Base-by-base conservation (phyloP, 1,140 invertebrate species). In the Drosophila pectinifera region DNA sequence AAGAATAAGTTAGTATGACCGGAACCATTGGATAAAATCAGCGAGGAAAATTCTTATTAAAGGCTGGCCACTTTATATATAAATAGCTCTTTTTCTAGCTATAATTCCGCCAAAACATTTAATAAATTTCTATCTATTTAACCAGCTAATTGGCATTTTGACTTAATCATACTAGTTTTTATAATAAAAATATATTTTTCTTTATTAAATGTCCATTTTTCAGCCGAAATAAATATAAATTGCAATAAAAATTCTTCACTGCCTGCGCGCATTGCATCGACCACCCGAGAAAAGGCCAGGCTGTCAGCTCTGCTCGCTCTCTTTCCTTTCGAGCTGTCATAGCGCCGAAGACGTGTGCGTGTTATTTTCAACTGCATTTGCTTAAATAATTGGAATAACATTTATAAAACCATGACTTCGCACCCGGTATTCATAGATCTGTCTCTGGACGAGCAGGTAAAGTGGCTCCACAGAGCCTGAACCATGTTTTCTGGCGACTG, bases 341-440 rank as follows among this genome's bases (percentile, higher is more conserved):
- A 86, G 64, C 73, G 64, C 70, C 61, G 54, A 83, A 64, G 76
- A 80, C 74, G 88, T 86, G 83, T 88, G 84, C 84, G 75, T 89
- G 63, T 89, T 83, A 84, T 79, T 73, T 77, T 69, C 38, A 49
- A 24, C 54, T 41, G 36, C 39, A 61, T 59, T 63, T 65, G 49
- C 18, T 38, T 61, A 57, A 73, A 58, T 45, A 83, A 69, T 51
- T 72, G 57, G 36, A 63, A 68, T 46, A 67, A 54, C 53, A 77
- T 69, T 73, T 11, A 61, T 20, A 18, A 68, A 67, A 90, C 41
- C 7, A 96, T 96, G 95, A 95, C 95, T 84, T 95, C 95, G 8
- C 95, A 95, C 68, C 95, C 95, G 39, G 95, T 96, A 92, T 96
- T 96, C 94, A 96, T 96, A 93, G 96, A 96, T 92, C 94, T 96